Percentiles rank a stretch among this genome's conserved stretches.
These are phyloP conservation scores for Poliocrania exsul DNA, from an alignment of 2,797 vertebrate species.

Conservation along the genomic window DNA sequence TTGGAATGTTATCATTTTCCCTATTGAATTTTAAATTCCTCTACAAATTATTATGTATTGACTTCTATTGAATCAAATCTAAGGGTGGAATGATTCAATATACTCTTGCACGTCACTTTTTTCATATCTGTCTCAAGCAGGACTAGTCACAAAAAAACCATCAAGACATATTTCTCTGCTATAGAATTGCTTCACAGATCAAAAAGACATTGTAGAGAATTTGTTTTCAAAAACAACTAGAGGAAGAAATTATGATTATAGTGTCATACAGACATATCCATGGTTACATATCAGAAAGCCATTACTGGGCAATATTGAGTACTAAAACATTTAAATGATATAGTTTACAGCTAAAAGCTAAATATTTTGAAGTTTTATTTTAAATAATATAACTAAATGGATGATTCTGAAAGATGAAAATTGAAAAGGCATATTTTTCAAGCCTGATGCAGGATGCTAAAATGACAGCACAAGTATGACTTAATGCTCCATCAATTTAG, in stretches of 20 bases:
- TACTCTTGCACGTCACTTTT: not conserved
- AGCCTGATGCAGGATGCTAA: not conserved
- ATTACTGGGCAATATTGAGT: not conserved
- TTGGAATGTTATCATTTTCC: not conserved
- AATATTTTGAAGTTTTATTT: not conserved
- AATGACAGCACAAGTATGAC: not conserved
- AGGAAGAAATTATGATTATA: not conserved
- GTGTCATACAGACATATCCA: not conserved
- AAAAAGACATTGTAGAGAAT: not conserved
- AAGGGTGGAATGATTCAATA: not conserved
- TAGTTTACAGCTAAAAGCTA: not conserved
- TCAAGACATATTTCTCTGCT: not conserved
- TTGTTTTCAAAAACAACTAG: not conserved
- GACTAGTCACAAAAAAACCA: not conserved
- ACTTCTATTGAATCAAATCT: not conserved
- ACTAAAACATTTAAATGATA: not conserved
- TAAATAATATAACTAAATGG: not conserved
- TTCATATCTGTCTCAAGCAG: not conserved
- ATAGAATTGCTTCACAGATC: not conserved
- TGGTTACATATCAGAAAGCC: not conserved
- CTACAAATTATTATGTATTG: not conserved
- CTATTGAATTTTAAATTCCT: not conserved
- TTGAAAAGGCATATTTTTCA: not conserved
- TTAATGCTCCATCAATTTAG: not conserved
- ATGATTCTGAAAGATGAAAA: not conserved